Evolutionary conservation across 2,113 vertebrate species (phyloP).

Genomic region (Sceloporus undulatus): DNA sequence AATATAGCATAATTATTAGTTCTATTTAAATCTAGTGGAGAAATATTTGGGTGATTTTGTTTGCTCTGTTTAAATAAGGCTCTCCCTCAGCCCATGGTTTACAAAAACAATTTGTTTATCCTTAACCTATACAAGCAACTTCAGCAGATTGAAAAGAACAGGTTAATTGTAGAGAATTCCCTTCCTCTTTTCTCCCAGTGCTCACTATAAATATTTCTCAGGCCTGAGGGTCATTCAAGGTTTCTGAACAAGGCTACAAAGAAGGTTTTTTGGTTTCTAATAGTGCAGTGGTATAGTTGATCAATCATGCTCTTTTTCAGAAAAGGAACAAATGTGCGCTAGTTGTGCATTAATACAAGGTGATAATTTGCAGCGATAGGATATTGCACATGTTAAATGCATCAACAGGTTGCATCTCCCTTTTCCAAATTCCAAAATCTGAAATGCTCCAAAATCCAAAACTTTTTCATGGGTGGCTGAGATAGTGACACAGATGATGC

Average conservation of each 20-base stretch:
- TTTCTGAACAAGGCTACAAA: background rate
- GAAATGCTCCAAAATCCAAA: too few species aligned
- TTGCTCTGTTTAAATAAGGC: background rate
- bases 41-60: too few species aligned
- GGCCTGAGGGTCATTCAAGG: background rate
- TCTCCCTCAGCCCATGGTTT: background rate
- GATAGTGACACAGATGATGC: too few species aligned
- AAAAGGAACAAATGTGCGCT: too few species aligned
- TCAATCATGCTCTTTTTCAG: background rate
- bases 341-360: background rate
- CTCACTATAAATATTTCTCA: slow-evolving; percentile 8
- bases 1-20: too few species aligned
- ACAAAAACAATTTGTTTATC: background rate
- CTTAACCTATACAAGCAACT: background rate
- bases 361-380: too few species aligned
- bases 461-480: too few species aligned
- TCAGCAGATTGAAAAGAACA: background rate
- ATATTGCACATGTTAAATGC: too few species aligned
- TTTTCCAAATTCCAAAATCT: too few species aligned
- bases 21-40: too few species aligned
- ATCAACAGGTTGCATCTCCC: too few species aligned
- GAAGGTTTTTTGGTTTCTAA: background rate
- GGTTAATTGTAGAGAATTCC: background rate
- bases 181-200: too few species aligned
- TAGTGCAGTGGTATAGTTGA: background rate